Conservation (phyloP, 2,113 vertebrate genomes). For the Rutilus rutilus region DNA sequence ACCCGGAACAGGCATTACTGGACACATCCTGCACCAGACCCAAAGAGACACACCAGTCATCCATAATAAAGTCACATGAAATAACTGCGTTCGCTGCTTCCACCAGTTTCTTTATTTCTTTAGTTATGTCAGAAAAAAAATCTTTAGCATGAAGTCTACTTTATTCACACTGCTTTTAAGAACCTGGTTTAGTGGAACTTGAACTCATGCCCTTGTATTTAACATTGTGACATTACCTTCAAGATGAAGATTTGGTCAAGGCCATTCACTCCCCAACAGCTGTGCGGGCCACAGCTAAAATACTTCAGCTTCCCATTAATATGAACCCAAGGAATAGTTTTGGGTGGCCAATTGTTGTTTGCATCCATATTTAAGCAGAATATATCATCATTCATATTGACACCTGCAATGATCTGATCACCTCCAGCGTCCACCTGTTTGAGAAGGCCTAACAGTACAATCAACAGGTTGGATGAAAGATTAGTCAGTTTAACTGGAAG, state of each 20-base stretch:
- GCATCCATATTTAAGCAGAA: too few relatives aligned
- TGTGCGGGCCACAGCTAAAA: not conserved
- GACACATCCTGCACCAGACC: not conserved
- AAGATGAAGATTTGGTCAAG: not conserved
- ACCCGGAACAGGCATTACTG: not conserved
- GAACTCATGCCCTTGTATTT: not conserved
- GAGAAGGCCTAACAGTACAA: not conserved
- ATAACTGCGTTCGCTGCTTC: not conserved
- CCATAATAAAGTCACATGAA: not conserved
- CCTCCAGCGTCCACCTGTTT: too few relatives aligned
- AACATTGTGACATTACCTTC: slow-evolving; percentile 12
- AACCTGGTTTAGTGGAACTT: not conserved
- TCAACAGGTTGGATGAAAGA: not conserved
- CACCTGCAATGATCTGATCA: too few relatives aligned
- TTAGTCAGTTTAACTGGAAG: too few relatives aligned
- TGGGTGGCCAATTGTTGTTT: too few relatives aligned
- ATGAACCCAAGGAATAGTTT: too few relatives aligned
- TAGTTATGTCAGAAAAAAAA: too few relatives aligned
- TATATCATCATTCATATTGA: too few relatives aligned
- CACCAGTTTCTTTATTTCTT: not conserved
- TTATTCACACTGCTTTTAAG: too few relatives aligned
- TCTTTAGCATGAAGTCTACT: too few relatives aligned
- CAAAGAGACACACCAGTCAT: not conserved
- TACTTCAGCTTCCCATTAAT: too few relatives aligned
- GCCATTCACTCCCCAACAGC: slow-evolving; percentile 49